A percentile compares a stretch with the other conserved stretches of the same genome.
Evolutionary conservation across 2,888 invertebrate genomes (phyloP).

Genomic region (Cyaniris semiargus): DNA sequence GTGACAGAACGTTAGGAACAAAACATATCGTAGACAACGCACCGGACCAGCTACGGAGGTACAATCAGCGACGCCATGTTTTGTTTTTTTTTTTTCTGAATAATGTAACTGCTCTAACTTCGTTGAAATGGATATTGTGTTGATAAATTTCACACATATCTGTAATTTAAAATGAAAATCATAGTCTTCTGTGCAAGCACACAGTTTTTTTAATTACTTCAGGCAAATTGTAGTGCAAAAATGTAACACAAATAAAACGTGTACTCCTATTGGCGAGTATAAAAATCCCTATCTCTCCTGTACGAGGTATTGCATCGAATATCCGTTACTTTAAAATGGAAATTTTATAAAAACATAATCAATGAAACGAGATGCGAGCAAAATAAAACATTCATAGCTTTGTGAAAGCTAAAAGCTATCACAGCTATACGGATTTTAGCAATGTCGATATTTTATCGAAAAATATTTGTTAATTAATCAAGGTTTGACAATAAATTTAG

Average conservation of each 20-base stretch:
- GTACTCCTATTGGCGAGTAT: neutral
- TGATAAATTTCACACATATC: neutral
- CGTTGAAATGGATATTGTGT: neutral
- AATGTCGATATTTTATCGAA: conserved; percentile 13
- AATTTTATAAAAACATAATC: conserved; percentile 17
- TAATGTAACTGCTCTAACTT: neutral
- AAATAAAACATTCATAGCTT: conserved; percentile 9
- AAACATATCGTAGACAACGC: conserved; percentile 71
- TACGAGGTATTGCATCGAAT: neutral
- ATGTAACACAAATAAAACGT: neutral
- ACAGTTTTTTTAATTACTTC: neutral
- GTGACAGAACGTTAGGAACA: conserved; percentile 63
- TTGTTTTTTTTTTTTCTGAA: neutral
- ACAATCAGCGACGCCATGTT: conserved; percentile 32
- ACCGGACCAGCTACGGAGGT: conserved; percentile 60
- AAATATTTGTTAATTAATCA: conserved; percentile 37
- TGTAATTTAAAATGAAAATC: too few relatives aligned
- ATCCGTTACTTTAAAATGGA: neutral
- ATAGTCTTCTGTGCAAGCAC: too few relatives aligned
- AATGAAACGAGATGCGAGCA: conserved; percentile 6
- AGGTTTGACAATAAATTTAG: conserved; percentile 48
- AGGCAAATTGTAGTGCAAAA: neutral
- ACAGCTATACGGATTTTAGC: neutral
- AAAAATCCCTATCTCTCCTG: neutral
- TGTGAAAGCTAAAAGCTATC: neutral